Evolutionary conservation across 2,797 vertebrate species (phyloP), one percentile per base, ranked within the genome.

Genomic region (Sebastes cheni): DNA sequence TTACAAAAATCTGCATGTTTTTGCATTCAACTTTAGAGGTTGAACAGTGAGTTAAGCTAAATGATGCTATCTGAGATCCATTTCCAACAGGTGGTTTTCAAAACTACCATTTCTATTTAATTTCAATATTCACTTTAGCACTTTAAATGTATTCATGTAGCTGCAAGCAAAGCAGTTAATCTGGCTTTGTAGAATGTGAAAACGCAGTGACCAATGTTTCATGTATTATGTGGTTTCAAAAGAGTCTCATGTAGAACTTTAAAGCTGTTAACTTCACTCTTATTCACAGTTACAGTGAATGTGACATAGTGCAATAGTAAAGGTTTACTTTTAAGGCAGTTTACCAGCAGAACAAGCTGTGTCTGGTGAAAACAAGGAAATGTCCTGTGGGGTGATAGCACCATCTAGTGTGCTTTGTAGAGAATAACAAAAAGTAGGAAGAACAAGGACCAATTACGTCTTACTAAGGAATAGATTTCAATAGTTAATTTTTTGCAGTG

Each of bases 21-120:
- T 32, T 39, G 11, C 20, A 25, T 42, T 36, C 10, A 12, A 12
- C 3, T n/a, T 56, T 4, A 67, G 5, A 11, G 10, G 29, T n/a
- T 12, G 11, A 23, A 8, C 52, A 30, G 71, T 56, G 20, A 56
- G 62, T 54, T 75, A 83, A 90, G 72, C 66, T 62, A 65, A 23
- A 62, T 8, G 18, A 2, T 18, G 46, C 6, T 4, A 3, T 16
- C 6, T 2, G 27, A 34, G 14, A 39, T 20, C 5, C 6, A 39
- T 16, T n/a, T 14, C 18, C 4, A 20, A 9, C 4, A 4, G 20
- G 2, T 11, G 5, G 10, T 11, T 27, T 56, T 70, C 1, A 6
- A 23, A 61, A 10, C 3, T 4, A 61, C 4, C 8, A 30, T 74
- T 8, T 72, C 56, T 42, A 9, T 46, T 9, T 3, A 65, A 58